A percentile compares a stretch with the other conserved stretches of the same genome.
phyloP scores from a whole-genome alignment of 2,888 invertebrate species.

The Hesperia comma region DNA sequence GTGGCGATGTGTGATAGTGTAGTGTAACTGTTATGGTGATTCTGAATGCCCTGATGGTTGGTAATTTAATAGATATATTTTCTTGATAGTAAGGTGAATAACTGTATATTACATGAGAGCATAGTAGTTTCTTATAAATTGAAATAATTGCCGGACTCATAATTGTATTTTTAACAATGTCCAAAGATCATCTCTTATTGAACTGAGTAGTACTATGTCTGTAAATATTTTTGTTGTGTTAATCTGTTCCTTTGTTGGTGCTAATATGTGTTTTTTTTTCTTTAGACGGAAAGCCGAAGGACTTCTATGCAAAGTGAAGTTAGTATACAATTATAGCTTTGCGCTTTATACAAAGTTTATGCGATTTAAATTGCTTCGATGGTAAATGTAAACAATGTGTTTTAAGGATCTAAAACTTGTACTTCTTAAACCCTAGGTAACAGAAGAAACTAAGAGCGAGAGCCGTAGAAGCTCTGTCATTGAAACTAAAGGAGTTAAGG shows the following conservation, averaged over 20 bases:
- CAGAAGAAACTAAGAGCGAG: slow-evolving; percentile 65
- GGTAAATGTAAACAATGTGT: not conserved
- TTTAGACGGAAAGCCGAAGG: slow-evolving; percentile 52
- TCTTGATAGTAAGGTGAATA: no score
- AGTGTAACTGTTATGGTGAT: no score
- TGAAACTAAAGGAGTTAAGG: slow-evolving; percentile 74
- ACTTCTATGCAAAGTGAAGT: slow-evolving; percentile 53
- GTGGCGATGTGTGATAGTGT: no score
- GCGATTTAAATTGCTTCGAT: not conserved
- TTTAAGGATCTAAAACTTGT: not conserved
- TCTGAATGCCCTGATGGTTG: no score
- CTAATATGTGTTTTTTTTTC: slow-evolving; percentile 39
- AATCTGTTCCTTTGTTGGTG: slow-evolving; percentile 17
- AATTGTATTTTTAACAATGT: no score
- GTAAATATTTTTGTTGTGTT: slow-evolving; percentile 11
- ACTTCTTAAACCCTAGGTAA: slow-evolving; percentile 51
- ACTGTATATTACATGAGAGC: no score
- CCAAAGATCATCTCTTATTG: no score
- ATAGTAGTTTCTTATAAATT: no score
- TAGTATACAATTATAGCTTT: slow-evolving; percentile 32
- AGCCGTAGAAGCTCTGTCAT: slow-evolving; percentile 73
- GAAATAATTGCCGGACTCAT: no score
- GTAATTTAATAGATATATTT: no score
- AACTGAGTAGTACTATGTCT: not conserved
- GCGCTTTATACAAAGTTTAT: not conserved